These are phyloP conservation scores for sheep (Ovis aries) DNA, from an alignment of 2,113 vertebrate species.

Conservation along the genomic window ARS-UI_Ramb_v3.0 NC_056061.1:34582001-34582500, in stretches of 20 bases:
- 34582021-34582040: neutral
- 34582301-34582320: neutral
- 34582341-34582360: neutral
- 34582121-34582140: neutral
- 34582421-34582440: neutral
- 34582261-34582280: neutral
- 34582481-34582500: neutral
- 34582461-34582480: rapidly evolving
- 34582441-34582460: neutral
- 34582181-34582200: neutral
- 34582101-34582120: neutral
- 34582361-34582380: neutral
- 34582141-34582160: neutral
- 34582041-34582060: neutral
- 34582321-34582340: neutral
- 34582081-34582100: neutral
- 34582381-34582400: neutral
- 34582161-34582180: neutral
- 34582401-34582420: neutral
- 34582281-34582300: neutral
- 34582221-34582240: neutral
- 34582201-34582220: neutral
- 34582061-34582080: neutral
- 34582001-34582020: neutral
- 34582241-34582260: neutral